Conservation (phyloP, 2,888 invertebrate species). For the Ellobium chinense region DNA sequence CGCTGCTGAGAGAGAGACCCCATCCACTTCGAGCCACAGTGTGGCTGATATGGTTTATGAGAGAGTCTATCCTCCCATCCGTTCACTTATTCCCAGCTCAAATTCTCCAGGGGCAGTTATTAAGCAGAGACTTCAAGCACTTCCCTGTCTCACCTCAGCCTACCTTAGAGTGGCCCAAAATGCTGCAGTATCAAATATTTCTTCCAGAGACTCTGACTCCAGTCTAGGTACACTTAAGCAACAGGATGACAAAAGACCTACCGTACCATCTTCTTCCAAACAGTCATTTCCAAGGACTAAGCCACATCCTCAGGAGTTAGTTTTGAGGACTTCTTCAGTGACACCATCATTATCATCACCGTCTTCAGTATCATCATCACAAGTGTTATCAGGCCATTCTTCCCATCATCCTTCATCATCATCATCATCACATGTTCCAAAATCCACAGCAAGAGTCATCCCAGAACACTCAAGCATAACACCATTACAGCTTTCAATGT, state of each 20-base stretch:
- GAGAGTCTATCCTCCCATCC: slow-evolving; percentile 36
- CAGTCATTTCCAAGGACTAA: neutral
- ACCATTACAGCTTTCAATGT: neutral
- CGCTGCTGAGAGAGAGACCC: neutral
- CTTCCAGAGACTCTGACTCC: neutral
- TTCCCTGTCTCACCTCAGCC: slow-evolving; percentile 13
- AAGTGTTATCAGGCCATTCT: neutral
- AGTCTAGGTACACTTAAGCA: neutral
- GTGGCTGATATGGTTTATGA: slow-evolving; percentile 12
- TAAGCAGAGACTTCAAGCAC: slow-evolving; percentile 30
- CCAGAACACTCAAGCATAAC: too few species aligned
- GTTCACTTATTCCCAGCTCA: slow-evolving; percentile 16
- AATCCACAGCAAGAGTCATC: too few species aligned
- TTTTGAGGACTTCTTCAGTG: too few species aligned
- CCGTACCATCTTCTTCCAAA: neutral
- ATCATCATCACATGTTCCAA: neutral
- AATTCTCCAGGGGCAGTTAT: slow-evolving; percentile 37
- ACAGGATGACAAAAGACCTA: neutral
- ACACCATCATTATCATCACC: neutral
- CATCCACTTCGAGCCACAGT: neutral
- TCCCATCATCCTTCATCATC: neutral
- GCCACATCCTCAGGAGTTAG: neutral
- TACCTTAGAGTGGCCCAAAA: neutral
- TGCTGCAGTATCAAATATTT: neutral
- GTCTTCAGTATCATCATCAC: neutral